Base-by-base conservation (phyloP, 37 sponge, comb jelly and placozoan species). In the Oscarella lobularis region DNA sequence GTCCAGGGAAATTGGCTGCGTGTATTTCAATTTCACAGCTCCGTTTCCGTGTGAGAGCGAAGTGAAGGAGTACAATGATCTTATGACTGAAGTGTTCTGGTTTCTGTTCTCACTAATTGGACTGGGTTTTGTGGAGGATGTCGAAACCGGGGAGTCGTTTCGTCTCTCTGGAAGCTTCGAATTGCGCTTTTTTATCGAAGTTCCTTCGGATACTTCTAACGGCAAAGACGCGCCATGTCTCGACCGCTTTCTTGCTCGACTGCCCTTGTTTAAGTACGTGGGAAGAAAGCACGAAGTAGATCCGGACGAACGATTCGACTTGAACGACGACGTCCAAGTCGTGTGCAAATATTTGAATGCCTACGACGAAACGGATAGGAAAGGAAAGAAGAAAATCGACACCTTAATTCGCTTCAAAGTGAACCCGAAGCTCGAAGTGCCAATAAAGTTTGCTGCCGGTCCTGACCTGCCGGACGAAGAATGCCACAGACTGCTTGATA, bases 1-100 rank as follows among this genome's bases (percentile, higher is more conserved):
- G 3, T 30, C 70, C 32, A 75, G 73, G 34, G 38, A 76, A 27
- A 73, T 30, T n/a, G 78, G 75, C 30, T 77, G 74, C 60, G 74
- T 93, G 39, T 93, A 91, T 81, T 89, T 93, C 75, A 93, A 90
- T 67, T 88, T 93, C 73, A 93, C 94, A 20, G 75, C 89, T 31
- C 69, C 84, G n/a, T 81, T 85, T 30, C 85, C 87, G n/a, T 83
- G 87, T 39, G 83, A 78, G 32, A 80, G 40, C 37, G 88, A 86
- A 34, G 14, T 55, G 27, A 37, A 31, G 0, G 65, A 73, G 27
- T 89, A 88, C 77, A 40, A 60, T 3, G 66, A 79, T 33, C 82
- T 93, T 39, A 89, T 93, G 85, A 81, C 79, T 0, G 77, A 73
- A 31, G 84, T 93, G 39, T 76, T 76, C n/a, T 89, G 94, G 90